Evolutionary conservation across 2,888 invertebrate species (phyloP).

Genomic region (Sphinx pinastri): DNA sequence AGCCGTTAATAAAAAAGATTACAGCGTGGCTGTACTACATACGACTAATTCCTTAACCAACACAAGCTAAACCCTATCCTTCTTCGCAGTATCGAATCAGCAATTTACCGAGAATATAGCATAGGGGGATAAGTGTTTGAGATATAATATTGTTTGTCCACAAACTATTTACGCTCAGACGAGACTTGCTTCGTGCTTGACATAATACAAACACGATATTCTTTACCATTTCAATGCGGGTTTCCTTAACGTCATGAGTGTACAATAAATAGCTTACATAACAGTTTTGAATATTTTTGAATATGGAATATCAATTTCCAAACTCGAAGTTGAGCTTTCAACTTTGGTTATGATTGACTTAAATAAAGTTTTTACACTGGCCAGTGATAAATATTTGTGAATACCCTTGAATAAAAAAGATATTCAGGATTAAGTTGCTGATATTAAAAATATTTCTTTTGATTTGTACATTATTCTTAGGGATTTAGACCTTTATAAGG

Average conservation of each 20-base stretch:
- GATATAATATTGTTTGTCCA: conserved; percentile 17
- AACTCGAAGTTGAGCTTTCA: conserved; percentile 9
- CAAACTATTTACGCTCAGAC: conserved; percentile 14
- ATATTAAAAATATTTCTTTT: conserved; percentile 1
- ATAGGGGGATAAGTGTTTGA: conserved; percentile 9
- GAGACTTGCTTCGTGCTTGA: conserved; percentile 3
- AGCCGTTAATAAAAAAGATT: too few species aligned
- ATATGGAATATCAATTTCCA: conserved; percentile 12
- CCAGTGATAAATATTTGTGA: not conserved
- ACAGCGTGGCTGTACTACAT: too few species aligned
- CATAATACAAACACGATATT: conserved; percentile 14
- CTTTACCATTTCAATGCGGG: conserved; percentile 13
- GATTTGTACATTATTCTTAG: not conserved
- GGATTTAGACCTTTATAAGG: not conserved
- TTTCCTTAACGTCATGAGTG: not conserved
- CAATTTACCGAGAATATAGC: not conserved
- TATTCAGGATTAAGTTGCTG: not conserved
- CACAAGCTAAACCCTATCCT: not conserved
- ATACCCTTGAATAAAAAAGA: not conserved
- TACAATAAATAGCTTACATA: conserved; percentile 14
- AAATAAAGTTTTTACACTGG: not conserved
- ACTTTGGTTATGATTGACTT: not conserved
- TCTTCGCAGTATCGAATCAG: not conserved
- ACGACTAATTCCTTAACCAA: too few species aligned
- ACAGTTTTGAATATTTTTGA: conserved; percentile 2